phyloP scores from a whole-genome alignment of 2,113 vertebrate genomes.

The Cryptotis parvus region DNA sequence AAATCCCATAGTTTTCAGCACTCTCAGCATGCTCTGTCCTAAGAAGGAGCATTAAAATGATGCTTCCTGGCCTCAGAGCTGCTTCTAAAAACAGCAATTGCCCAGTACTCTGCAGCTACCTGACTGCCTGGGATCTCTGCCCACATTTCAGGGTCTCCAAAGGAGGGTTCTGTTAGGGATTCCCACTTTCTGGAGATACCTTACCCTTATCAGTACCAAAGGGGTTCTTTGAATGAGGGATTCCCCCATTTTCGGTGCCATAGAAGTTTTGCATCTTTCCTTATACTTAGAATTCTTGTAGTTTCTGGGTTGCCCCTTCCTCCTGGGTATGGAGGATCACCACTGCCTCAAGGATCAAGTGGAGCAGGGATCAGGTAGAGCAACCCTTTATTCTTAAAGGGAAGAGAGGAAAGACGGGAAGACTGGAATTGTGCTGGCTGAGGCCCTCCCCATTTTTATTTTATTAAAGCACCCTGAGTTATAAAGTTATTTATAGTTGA shows the following conservation, averaged over 20 bases:
- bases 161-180: neutral
- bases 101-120: neutral
- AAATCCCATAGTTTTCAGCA: neutral
- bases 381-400: no score
- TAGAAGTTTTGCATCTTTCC: neutral
- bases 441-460: no score
- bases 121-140: neutral
- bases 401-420: no score
- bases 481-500: no score
- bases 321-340: neutral
- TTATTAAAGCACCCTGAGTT: no score
- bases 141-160: neutral
- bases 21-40: no score
- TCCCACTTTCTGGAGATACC: neutral
- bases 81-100: neutral
- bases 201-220: neutral
- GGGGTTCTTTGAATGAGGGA: no score
- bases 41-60: neutral
- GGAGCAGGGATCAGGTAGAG: neutral
- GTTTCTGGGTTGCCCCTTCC: neutral
- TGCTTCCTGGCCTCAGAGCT: neutral
- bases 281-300: neutral
- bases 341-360: neutral
- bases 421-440: no score
- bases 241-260: no score